phyloP scores from a whole-genome alignment of 2,888 invertebrate species.

The Pimpla rufipes region DNA sequence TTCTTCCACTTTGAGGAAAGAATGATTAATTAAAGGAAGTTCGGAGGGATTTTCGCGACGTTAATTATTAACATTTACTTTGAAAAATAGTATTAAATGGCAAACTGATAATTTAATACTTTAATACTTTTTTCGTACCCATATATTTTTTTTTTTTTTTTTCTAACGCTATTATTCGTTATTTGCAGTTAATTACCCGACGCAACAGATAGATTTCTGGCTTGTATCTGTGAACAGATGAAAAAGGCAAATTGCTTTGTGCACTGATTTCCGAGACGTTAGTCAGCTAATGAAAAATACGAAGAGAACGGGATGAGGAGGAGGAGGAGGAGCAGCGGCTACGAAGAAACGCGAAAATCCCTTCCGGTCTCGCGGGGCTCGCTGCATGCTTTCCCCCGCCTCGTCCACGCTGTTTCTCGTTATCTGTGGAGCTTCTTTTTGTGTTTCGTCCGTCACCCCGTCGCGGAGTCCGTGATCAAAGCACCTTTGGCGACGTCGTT shows the following conservation, averaged over 20 bases:
- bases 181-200: not conserved
- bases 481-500: conserved; percentile 25
- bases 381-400: not conserved
- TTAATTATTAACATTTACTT: not conserved
- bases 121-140: too few species aligned
- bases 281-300: conserved; percentile 13
- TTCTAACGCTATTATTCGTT: not conserved
- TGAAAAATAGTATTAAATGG: not conserved
- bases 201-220: not conserved
- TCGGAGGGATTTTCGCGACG: not conserved
- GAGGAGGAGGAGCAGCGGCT: not conserved
- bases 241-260: not conserved
- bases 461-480: conserved; percentile 41
- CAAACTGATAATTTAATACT: not conserved
- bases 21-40: not conserved
- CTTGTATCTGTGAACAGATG: not conserved
- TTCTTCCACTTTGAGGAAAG: not conserved
- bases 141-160: not conserved
- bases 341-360: conserved; percentile 1
- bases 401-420: not conserved
- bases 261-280: not conserved
- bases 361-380: not conserved
- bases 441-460: not conserved
- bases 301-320: not conserved
- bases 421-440: not conserved